Base-by-base conservation (phyloP, 1,140 invertebrate species). In the Drosophila virilis region DNA sequence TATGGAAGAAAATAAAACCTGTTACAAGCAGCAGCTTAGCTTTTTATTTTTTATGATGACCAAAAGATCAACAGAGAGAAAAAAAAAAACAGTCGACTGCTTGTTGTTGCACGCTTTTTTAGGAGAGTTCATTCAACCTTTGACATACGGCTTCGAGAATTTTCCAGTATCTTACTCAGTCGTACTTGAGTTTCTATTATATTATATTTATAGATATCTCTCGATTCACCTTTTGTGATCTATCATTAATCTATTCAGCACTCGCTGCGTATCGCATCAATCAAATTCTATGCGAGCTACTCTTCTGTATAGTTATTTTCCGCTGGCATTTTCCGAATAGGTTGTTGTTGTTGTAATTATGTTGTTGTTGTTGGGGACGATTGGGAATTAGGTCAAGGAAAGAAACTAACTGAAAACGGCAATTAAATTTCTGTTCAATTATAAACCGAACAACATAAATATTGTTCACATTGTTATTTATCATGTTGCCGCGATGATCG, bases 351-450 rank as follows among this genome's bases (percentile, higher is more conserved):
- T 9, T 15, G 42, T 13, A 61, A 45, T 35, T 28, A 0, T 45
- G 4, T 64, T 62, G 48, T 10, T 58, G 3, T 35, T 33, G 6
- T 40, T 75, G 68, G 69, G 65, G 84, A 79, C 67, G 73, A 17
- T 79, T 89, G 83, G 57, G 83, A 88, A 88, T 88, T 88, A 51
- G 84, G 83, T 88, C 83, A 88, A 88, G 83, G 80, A 17, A 74
- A 89, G 84, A 74, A 88, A 78, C 80, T 84, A 74, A 89, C 83
- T 80, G 13, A 74, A 85, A 86, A 88, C 76, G 82, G 78, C 78
- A 82, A 86, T 86, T 86, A 88, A 86, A 89, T 77, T 83, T 89
- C 78, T 78, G 82, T 59, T 81, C 71, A 85, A 82, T 78, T 86
- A 86, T 73, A 81, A 60, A 33, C 51, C 67, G 62, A 86, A 78